Evolutionary conservation across 2,888 invertebrate species (phyloP).

Genomic region (Drosophila borealis): DNA sequence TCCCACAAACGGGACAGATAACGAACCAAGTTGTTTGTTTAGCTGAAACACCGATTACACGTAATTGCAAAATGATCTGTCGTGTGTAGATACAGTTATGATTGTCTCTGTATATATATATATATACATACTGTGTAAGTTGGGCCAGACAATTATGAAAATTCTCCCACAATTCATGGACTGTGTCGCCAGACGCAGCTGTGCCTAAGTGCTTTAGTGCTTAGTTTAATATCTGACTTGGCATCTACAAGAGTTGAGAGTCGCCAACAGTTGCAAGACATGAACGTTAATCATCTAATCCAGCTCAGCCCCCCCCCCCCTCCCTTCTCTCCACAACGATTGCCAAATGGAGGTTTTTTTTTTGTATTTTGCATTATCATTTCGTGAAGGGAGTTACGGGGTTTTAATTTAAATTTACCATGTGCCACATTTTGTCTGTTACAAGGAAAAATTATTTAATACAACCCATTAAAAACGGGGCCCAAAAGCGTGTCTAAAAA

Average conservation of each 20-base stretch:
- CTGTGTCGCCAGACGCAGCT: constrained; percentile 22
- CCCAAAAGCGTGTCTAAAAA: constrained; percentile 33
- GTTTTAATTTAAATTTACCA: constrained; percentile 22
- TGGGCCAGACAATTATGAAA: constrained; percentile 48
- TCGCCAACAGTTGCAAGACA: constrained; percentile 32
- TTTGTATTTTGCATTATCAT: constrained; percentile 60
- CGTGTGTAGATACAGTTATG: constrained; percentile 41
- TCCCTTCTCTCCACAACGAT: background rate
- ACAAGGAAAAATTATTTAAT: constrained; percentile 59
- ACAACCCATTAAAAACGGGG: constrained; percentile 20
- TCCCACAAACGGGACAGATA: constrained; percentile 15
- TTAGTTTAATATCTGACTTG: constrained; percentile 37
- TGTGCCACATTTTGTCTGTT: constrained; percentile 22
- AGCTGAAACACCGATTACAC: constrained; percentile 22
- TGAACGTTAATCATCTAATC: constrained; percentile 62
- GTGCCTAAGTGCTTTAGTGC: constrained; percentile 28
- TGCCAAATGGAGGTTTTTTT: constrained; percentile 40
- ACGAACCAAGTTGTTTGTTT: constrained; percentile 16
- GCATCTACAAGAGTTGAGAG: constrained; percentile 34
- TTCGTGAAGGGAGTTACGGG: constrained; percentile 34
- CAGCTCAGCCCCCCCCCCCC: constrained; percentile 46
- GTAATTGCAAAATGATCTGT: constrained; percentile 39
- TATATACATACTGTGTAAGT: constrained; percentile 12
- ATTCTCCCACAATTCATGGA: constrained; percentile 74
- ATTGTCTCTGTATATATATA: constrained; percentile 16